Percentiles rank a stretch among this genome's conserved stretches.
These are phyloP conservation scores for Phocides pigmalion DNA, from an alignment of 1,140 invertebrate species.

Conservation along the genomic window DNA sequence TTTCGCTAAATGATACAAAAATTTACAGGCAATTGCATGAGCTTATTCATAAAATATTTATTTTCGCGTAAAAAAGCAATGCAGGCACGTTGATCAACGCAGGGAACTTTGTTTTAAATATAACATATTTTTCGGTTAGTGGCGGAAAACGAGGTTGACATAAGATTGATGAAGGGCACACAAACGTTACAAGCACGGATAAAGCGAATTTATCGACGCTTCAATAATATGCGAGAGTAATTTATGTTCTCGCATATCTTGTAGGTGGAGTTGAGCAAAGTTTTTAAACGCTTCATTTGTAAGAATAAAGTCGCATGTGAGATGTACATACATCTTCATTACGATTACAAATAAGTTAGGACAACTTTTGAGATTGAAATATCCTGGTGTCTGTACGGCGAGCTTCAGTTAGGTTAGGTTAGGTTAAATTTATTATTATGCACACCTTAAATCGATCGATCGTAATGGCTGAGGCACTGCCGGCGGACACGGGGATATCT, in stretches of 20 bases:
- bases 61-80: neutral
- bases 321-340: too few species aligned
- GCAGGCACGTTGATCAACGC: neutral
- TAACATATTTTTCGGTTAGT: slow-evolving; percentile 22
- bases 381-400: too few species aligned
- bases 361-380: too few species aligned
- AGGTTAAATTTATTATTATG: too few species aligned
- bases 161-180: slow-evolving; percentile 53
- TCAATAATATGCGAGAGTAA: slow-evolving; percentile 36
- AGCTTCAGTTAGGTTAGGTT: too few species aligned
- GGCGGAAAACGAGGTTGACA: slow-evolving; percentile 32
- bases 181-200: slow-evolving; percentile 38
- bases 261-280: neutral
- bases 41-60: too few species aligned
- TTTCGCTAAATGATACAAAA: neutral
- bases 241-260: slow-evolving; percentile 29
- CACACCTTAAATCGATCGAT: too few species aligned
- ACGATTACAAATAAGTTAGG: too few species aligned
- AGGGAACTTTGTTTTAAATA: neutral
- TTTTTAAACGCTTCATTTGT: slow-evolving; percentile 19
- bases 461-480: too few species aligned
- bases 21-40: too few species aligned
- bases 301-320: neutral
- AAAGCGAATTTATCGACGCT: slow-evolving; percentile 45
- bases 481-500: too few species aligned